A percentile compares a stretch with the other conserved stretches of the same genome.
Evolutionary conservation across 1,140 invertebrate species (phyloP).

Genomic region (Condylostylus longicornis): DNA sequence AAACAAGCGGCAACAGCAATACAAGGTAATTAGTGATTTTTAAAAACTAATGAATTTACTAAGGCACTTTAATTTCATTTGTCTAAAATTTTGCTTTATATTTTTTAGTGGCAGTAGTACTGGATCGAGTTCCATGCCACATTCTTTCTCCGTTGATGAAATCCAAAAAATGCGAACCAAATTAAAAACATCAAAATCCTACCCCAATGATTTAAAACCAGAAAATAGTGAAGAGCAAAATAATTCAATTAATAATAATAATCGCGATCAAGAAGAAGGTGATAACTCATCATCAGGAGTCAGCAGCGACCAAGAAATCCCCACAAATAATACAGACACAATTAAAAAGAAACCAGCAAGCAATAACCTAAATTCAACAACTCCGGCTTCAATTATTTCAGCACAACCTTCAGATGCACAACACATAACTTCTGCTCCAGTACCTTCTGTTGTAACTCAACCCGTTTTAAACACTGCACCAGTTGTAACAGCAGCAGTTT

Average conservation of each 20-base stretch:
- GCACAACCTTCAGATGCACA: background rate
- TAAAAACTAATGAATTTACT: conserved; percentile 1
- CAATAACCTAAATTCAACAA: background rate
- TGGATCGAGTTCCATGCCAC: conserved; percentile 58
- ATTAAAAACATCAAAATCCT: conserved; percentile 69
- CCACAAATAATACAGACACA: conserved; percentile 28
- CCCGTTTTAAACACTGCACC: background rate
- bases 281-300: conserved; percentile 78
- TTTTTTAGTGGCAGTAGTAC: conserved; percentile 38
- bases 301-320: conserved; percentile 66
- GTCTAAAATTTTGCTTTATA: conserved; percentile 8
- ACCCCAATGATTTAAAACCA: conserved; percentile 53
- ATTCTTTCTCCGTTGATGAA: conserved; percentile 73
- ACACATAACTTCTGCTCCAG: background rate
- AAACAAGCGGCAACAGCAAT: conserved; percentile 52
- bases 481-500: background rate
- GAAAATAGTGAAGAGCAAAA: conserved; percentile 9
- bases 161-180: conserved; percentile 71
- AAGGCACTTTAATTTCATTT: background rate
- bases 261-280: conserved; percentile 46
- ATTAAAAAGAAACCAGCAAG: conserved; percentile 29
- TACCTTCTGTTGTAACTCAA: conserved; percentile 2
- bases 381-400: background rate
- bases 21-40: conserved; percentile 36
- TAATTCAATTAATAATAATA: conserved; percentile 6